Percentiles rank a stretch among this genome's conserved stretches.
Evolutionary conservation across 1,140 invertebrate species (phyloP).

Genomic region (Ectropis grisescens): DNA sequence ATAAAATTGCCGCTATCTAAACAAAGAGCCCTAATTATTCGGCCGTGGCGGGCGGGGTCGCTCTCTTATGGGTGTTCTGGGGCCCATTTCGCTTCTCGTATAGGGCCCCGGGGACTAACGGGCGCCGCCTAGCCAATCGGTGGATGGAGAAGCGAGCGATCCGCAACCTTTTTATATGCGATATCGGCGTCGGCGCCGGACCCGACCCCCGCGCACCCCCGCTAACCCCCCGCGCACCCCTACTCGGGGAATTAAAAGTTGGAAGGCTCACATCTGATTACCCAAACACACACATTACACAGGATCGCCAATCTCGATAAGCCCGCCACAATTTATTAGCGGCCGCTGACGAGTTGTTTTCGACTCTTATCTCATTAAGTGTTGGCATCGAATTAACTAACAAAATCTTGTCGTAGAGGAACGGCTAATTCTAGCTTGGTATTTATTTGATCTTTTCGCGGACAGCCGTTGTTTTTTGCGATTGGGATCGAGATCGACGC

Average conservation of each 20-base stretch:
- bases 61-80: constrained; percentile 71
- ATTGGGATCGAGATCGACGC: too few relatives aligned
- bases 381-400: too few relatives aligned
- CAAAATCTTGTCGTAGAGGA: constrained; percentile 3
- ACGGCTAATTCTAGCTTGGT: too few relatives aligned
- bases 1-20: constrained; percentile 73
- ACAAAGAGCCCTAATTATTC: constrained; percentile 73
- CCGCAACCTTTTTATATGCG: constrained; percentile 66
- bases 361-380: constrained; percentile 19
- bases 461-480: too few relatives aligned
- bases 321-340: constrained; percentile 36
- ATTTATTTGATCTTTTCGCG: too few relatives aligned
- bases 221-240: constrained; percentile 11
- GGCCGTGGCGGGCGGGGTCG: constrained; percentile 69
- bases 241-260: constrained; percentile 49
- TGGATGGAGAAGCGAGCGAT: constrained; percentile 62
- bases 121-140: constrained; percentile 69
- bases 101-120: constrained; percentile 63
- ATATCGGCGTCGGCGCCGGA: constrained; percentile 52
- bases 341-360: constrained; percentile 29
- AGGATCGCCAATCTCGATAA: constrained; percentile 40
- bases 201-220: constrained; percentile 31
- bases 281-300: constrained; percentile 43
- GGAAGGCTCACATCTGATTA: constrained; percentile 49
- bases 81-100: constrained; percentile 70